Conservation (phyloP, 2,113 vertebrate genomes). For the Macrotis lagotis region DNA sequence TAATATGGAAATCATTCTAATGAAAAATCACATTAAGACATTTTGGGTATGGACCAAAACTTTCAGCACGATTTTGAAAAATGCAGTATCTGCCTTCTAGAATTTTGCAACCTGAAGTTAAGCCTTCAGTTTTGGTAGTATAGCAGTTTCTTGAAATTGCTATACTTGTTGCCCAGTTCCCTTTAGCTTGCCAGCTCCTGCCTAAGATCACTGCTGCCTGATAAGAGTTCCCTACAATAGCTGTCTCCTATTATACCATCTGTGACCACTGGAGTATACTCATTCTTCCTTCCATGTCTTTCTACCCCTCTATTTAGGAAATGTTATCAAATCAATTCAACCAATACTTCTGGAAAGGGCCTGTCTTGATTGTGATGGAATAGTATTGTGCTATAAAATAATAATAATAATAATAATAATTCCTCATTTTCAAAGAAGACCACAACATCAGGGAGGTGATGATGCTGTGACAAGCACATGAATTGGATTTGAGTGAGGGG, state of each 20-base stretch:
- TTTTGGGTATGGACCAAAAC: neutral
- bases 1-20: neutral
- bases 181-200: too few species aligned
- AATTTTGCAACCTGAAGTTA: neutral
- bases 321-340: neutral
- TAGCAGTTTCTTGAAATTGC: too few species aligned
- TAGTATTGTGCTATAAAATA: neutral
- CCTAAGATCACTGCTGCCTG: too few species aligned
- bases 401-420: too few species aligned
- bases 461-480: too few species aligned
- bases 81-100: neutral
- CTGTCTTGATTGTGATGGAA: neutral
- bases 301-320: neutral
- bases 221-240: neutral
- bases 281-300: neutral
- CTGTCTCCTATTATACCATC: neutral
- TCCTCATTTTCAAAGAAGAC: too few species aligned
- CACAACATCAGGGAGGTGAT: too few species aligned
- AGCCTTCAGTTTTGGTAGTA: neutral
- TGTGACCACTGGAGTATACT: neutral
- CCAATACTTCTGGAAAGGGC: neutral
- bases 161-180: too few species aligned
- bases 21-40: neutral
- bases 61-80: neutral
- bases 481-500: too few species aligned